Conservation (phyloP, 2,797 vertebrate genomes). For the Rhincodon typus region DNA sequence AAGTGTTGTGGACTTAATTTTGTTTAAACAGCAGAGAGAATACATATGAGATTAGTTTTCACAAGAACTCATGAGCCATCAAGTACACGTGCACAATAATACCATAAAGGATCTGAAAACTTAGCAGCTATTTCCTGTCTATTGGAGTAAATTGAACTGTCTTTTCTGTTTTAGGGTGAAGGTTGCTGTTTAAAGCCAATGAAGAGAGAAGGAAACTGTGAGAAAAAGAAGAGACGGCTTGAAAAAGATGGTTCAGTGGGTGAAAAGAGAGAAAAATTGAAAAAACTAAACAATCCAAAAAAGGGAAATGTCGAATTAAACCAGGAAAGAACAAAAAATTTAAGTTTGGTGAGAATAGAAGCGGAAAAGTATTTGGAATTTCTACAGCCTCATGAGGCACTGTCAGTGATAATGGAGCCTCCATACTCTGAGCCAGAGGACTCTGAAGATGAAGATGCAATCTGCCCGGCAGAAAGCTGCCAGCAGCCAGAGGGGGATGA, state of each 20-base stretch:
- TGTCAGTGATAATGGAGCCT: constrained; percentile 62
- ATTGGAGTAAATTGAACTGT: background rate
- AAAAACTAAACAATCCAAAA: constrained; percentile 67
- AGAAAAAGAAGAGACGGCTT: constrained; percentile 76
- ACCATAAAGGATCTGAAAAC: background rate
- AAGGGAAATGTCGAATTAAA: constrained; percentile 77
- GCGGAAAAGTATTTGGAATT: constrained; percentile 51
- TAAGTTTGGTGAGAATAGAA: constrained; percentile 47
- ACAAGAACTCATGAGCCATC: background rate
- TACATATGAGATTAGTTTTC: background rate
- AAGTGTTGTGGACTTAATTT: background rate
- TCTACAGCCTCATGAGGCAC: constrained; percentile 50
- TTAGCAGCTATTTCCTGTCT: no score
- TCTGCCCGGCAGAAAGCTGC: constrained; percentile 88
- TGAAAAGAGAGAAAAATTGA: constrained; percentile 56
- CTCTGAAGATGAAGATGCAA: constrained; percentile 86
- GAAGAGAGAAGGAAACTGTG: constrained; percentile 59
- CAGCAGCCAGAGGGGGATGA: constrained; percentile 92
- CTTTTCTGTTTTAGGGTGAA: constrained; percentile 57
- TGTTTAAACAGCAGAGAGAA: background rate
- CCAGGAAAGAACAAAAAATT: constrained; percentile 62
- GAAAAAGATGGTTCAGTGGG: constrained; percentile 64
- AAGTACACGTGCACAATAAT: background rate
- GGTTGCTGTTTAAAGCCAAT: constrained; percentile 66
- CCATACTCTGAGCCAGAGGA: constrained; percentile 75